Percentiles rank a stretch among this genome's conserved stretches.
These are phyloP conservation scores for Dascyllus trimaculatus DNA, from an alignment of 2,113 vertebrate genomes.

Conservation along the genomic window DNA sequence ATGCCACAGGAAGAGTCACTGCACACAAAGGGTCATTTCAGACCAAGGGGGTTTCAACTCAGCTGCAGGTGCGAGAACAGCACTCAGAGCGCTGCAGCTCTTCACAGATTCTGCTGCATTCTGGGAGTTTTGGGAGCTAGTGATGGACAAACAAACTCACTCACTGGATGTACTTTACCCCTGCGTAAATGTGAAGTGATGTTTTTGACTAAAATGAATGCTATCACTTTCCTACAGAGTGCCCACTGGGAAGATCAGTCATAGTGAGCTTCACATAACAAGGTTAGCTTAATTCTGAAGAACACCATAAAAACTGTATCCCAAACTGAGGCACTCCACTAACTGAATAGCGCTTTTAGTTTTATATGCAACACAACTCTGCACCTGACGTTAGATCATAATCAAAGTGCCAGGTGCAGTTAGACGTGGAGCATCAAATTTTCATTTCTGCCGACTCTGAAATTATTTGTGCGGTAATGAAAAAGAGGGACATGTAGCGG, in stretches of 20 bases:
- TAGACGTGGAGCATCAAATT: background rate
- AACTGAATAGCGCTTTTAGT: background rate
- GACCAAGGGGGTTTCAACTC: background rate
- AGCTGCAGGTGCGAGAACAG: slow-evolving; percentile 13
- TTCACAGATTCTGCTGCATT: background rate
- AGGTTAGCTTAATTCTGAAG: background rate
- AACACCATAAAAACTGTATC: background rate
- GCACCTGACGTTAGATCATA: background rate
- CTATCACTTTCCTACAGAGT: background rate
- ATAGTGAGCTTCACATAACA: background rate
- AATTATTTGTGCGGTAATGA: slow-evolving; percentile 2
- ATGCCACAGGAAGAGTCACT: slow-evolving; percentile 15
- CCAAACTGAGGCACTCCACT: background rate
- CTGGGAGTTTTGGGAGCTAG: background rate
- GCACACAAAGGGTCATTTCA: slow-evolving; percentile 33
- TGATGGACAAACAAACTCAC: background rate
- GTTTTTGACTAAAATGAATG: background rate
- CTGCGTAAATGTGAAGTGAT: background rate
- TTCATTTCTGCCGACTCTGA: background rate
- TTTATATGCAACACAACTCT: background rate
- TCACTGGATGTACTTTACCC: background rate
- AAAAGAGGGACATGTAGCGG: background rate
- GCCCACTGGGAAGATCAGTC: background rate
- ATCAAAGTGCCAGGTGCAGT: slow-evolving; percentile 3
- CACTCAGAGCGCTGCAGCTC: background rate